Percentiles rank a stretch among this genome's conserved stretches.
Evolutionary conservation across 2,888 invertebrate genomes (phyloP).

Genomic region (Syrphus vitripennis): DNA sequence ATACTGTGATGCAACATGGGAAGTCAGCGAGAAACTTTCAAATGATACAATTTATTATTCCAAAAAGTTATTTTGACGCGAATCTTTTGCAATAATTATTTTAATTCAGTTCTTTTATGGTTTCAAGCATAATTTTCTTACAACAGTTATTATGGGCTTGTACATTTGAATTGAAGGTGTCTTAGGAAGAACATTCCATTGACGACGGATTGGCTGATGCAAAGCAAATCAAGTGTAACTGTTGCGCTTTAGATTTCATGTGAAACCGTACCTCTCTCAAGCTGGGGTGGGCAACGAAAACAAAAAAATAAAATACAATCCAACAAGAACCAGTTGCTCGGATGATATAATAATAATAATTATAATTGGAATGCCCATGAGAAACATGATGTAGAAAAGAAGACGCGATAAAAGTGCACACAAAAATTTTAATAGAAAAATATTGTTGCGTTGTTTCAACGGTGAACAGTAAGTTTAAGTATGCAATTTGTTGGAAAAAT

Average conservation of each 20-base stretch:
- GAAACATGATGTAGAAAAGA: conserved; percentile 45
- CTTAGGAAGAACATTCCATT: conserved; percentile 46
- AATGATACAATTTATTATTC: neutral
- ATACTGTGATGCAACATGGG: conserved; percentile 39
- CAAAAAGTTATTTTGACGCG: neutral
- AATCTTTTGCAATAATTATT: conserved; percentile 6
- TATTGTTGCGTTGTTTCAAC: neutral
- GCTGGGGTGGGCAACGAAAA: conserved; percentile 42
- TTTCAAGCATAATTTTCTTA: conserved; percentile 41
- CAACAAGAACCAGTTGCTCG: conserved; percentile 58
- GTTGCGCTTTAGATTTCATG: conserved; percentile 73
- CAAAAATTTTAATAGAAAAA: conserved; percentile 7
- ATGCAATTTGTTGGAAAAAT: neutral
- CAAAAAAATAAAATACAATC: conserved; percentile 5
- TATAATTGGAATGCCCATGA: conserved; percentile 42
- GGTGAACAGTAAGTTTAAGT: neutral
- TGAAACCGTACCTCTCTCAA: conserved; percentile 56
- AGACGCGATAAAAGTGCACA: conserved; percentile 36
- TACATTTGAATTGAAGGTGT: conserved; percentile 38
- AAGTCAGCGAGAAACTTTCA: conserved; percentile 23
- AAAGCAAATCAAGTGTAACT: conserved; percentile 79
- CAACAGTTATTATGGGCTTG: conserved; percentile 16
- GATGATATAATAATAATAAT: conserved; percentile 57
- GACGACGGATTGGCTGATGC: conserved; percentile 25
- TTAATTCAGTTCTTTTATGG: conserved; percentile 22